Evolutionary conservation across 2,888 invertebrate genomes (phyloP).

Genomic region (Cartodere bifasciata): DNA sequence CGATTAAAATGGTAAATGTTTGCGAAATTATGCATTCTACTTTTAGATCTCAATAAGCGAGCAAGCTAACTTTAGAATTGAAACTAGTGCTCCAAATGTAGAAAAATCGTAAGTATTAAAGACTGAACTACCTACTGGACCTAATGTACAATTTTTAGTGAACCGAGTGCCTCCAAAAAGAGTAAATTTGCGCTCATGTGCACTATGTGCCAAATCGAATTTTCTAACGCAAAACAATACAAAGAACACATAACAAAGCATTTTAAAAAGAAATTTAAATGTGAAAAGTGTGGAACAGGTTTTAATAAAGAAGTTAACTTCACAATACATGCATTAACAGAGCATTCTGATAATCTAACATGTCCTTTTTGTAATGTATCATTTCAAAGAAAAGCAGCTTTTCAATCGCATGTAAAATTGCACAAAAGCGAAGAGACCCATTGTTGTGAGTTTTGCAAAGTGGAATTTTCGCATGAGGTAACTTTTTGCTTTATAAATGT

Average conservation of each 20-base stretch:
- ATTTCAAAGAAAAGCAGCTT: constrained; percentile 31
- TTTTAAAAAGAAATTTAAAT: constrained; percentile 28
- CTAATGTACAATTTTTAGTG: too few relatives aligned
- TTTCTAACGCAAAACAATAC: constrained; percentile 22
- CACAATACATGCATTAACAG: constrained; percentile 29
- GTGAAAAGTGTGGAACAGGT: constrained; percentile 26
- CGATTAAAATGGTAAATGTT: too few relatives aligned
- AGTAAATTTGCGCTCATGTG: constrained; percentile 18
- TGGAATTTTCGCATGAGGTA: constrained; percentile 31
- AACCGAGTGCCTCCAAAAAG: too few relatives aligned
- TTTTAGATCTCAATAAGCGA: too few relatives aligned
- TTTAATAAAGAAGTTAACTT: constrained; percentile 32
- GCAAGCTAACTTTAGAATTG: too few relatives aligned
- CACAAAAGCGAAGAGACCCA: constrained; percentile 33
- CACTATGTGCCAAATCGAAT: constrained; percentile 23
- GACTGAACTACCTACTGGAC: too few relatives aligned
- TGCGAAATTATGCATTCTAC: too few relatives aligned
- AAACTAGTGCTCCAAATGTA: too few relatives aligned
- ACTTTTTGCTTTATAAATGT: constrained; percentile 8
- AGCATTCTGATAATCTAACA: constrained; percentile 22
- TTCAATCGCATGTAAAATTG: constrained; percentile 31
- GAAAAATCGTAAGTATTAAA: too few relatives aligned
- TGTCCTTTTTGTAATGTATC: constrained; percentile 32
- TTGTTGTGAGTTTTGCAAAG: constrained; percentile 28
- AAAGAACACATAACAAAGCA: constrained; percentile 28